Evolutionary conservation across 1,140 invertebrate species (phyloP).

Genomic region (Zophobas atratus): DNA sequence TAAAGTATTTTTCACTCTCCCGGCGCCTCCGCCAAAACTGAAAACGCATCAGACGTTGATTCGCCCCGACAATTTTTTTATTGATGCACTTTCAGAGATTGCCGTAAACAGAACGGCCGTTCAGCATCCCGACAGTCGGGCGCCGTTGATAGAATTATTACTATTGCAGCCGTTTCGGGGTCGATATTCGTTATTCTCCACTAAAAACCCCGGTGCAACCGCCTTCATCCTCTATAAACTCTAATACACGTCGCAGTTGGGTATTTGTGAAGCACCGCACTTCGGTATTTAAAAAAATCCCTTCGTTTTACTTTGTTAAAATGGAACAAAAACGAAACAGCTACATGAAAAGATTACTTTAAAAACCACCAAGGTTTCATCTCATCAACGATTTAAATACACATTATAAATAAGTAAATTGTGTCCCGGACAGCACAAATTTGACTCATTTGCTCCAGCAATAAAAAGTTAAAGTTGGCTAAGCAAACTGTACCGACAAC

Average conservation of each 20-base stretch:
- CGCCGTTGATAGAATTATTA: conserved; percentile 42
- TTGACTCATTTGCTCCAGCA: no score
- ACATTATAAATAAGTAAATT: no score
- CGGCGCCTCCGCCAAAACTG: conserved; percentile 25
- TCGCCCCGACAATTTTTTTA: conserved; percentile 15
- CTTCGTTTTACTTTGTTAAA: no score
- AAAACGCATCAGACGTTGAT: conserved; percentile 11
- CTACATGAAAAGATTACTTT: no score
- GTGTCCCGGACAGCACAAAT: no score
- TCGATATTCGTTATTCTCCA: conserved; percentile 31
- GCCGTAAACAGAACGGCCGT: conserved; percentile 36
- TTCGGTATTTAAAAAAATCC: no score
- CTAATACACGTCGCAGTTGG: background rate
- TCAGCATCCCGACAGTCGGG: conserved; percentile 38
- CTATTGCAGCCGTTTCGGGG: conserved; percentile 18
- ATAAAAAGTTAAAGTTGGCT: no score
- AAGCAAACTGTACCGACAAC: no score
- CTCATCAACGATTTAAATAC: no score
- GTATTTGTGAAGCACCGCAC: no score
- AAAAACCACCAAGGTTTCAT: no score
- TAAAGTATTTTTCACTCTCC: background rate
- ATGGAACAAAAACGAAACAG: no score
- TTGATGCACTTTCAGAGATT: conserved; percentile 42
- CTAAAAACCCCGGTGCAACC: conserved; percentile 13
- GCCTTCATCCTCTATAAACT: background rate